A percentile compares a stretch with the other conserved stretches of the same genome.
Conservation (phyloP, 2,797 vertebrate species). For the Mormyrops boulengeri region DNA sequence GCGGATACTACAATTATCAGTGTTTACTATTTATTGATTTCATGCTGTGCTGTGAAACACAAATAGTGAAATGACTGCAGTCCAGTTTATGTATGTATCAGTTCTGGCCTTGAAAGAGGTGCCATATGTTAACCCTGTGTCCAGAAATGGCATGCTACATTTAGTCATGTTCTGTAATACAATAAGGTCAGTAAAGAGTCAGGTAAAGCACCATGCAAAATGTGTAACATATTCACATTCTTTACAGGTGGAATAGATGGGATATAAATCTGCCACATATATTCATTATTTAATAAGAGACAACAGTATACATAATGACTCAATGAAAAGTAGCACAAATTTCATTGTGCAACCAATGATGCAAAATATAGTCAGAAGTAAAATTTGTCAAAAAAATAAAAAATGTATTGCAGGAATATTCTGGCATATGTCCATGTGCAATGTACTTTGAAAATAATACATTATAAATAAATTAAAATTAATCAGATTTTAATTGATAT, state of each 20-base stretch:
- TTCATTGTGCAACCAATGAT: background rate
- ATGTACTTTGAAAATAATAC: background rate
- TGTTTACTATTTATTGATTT: slow-evolving; percentile 31
- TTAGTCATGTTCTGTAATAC: background rate
- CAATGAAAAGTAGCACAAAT: background rate
- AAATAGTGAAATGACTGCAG: slow-evolving; percentile 19
- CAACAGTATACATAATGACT: background rate
- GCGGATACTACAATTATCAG: slow-evolving; percentile 37
- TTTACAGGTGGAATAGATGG: background rate
- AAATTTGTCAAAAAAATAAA: background rate
- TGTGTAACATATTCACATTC: background rate
- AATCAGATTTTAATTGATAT: background rate
- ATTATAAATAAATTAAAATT: background rate
- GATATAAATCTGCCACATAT: background rate
- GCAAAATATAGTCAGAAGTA: background rate
- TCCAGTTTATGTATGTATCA: slow-evolving; percentile 6
- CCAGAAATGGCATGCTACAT: background rate
- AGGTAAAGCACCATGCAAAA: background rate
- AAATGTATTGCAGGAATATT: background rate
- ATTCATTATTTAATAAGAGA: background rate
- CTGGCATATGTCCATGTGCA: background rate
- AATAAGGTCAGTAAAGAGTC: background rate
- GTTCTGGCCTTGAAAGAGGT: slow-evolving; percentile 14
- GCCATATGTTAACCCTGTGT: slow-evolving; percentile 9
- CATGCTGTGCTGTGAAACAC: slow-evolving; percentile 23